phyloP scores from a whole-genome alignment of 2,113 vertebrate species.

The Chloropsis hardwickii region DNA sequence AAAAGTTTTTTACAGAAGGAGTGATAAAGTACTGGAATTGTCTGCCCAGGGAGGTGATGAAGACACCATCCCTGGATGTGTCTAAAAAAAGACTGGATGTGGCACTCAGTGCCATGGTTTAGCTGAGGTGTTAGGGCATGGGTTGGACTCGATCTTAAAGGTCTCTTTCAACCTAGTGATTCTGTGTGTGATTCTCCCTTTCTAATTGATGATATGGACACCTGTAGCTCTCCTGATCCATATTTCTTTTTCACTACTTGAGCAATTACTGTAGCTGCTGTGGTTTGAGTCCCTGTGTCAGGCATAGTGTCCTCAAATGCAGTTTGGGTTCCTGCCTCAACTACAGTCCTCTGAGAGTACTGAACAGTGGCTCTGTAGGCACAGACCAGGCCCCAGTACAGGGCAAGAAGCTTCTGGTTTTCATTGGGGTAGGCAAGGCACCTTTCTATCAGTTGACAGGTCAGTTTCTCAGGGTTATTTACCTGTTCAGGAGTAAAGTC shows the following conservation, averaged over 20 bases:
- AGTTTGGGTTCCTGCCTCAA: background rate
- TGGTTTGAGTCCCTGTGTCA: background rate
- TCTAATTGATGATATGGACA: background rate
- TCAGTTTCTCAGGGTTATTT: background rate
- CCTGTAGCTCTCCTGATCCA: background rate
- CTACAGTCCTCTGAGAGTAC: background rate
- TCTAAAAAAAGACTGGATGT: background rate
- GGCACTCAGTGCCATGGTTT: background rate
- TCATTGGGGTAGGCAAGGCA: background rate
- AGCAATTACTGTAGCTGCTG: background rate
- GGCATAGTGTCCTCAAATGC: background rate
- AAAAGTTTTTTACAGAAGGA: background rate
- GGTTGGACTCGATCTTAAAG: background rate
- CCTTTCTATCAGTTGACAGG: background rate
- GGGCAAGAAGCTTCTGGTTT: background rate
- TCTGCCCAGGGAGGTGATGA: background rate
- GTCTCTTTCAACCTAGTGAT: background rate
- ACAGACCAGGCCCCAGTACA: background rate
- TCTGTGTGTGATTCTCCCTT: background rate
- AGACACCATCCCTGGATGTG: background rate
- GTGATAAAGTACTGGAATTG: background rate
- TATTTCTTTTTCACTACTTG: background rate
- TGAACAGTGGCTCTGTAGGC: background rate
- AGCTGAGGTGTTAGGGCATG: background rate
- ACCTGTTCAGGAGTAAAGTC: background rate